These are phyloP conservation scores for Cepaea hortensis DNA, from an alignment of 2,888 invertebrate species.

Conservation along the genomic window DNA sequence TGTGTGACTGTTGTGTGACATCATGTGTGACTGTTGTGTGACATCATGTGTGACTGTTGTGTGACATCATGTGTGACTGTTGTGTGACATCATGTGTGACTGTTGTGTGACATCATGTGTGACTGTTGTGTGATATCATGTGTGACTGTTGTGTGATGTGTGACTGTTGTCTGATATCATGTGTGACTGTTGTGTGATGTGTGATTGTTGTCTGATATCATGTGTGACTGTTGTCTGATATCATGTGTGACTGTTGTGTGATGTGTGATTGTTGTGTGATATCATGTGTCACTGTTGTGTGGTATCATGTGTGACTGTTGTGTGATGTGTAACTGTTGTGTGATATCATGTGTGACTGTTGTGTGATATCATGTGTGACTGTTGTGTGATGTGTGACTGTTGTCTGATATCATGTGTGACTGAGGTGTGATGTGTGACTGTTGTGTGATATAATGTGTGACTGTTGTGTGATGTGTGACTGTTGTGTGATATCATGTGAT, in stretches of 20 bases:
- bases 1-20: too few species aligned
- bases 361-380: not conserved
- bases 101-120: not conserved
- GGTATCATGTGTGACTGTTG: not conserved
- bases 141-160: not conserved
- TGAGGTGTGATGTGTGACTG: not conserved
- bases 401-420: too few species aligned
- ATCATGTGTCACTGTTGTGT: not conserved
- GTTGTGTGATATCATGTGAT: not conserved
- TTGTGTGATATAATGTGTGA: not conserved
- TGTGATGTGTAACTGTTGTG: not conserved
- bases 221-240: not conserved
- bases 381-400: not conserved
- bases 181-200: not conserved
- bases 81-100: not conserved
- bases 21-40: not conserved
- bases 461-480: not conserved
- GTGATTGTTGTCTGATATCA: not conserved
- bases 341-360: not conserved
- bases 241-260: not conserved
- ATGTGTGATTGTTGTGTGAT: not conserved
- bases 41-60: conserved; percentile 2
- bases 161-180: not conserved
- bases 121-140: too few species aligned
- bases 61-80: not conserved